A percentile compares a stretch with the other conserved stretches of the same genome.
Evolutionary conservation across 2,888 invertebrate species (phyloP).

Genomic region (Morpho achilles): DNA sequence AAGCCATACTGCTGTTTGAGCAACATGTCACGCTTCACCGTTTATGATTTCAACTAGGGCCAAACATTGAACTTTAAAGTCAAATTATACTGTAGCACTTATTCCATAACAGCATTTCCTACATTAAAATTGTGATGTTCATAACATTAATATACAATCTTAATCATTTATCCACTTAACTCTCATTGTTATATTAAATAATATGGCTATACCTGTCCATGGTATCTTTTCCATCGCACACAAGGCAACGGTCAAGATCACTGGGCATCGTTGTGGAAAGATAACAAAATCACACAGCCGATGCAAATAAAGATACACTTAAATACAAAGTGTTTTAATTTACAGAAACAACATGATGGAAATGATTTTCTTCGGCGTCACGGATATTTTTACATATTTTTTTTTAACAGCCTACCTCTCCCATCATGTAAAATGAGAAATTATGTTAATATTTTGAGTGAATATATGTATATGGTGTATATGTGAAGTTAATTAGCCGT

Average conservation of each 20-base stretch:
- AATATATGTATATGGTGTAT: too few species aligned
- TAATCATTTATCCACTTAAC: neutral
- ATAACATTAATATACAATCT: neutral
- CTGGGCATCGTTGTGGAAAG: conserved; percentile 13
- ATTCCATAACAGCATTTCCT: too few species aligned
- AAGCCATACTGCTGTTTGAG: too few species aligned
- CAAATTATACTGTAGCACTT: too few species aligned
- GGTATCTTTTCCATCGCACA: conserved; percentile 12
- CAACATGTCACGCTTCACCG: too few species aligned
- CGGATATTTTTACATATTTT: too few species aligned
- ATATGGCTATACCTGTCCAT: conserved; percentile 2
- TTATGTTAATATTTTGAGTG: too few species aligned
- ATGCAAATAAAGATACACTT: conserved; percentile 16
- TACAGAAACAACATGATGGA: conserved; percentile 2
- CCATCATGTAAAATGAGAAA: too few species aligned
- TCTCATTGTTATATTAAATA: conserved; percentile 5
- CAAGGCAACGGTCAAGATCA: conserved; percentile 13
- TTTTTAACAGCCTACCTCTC: too few species aligned
- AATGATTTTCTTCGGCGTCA: neutral
- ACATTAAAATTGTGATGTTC: neutral
- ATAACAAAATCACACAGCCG: conserved; percentile 12
- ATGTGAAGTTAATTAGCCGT: too few species aligned
- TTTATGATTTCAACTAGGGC: too few species aligned
- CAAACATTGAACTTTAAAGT: too few species aligned
- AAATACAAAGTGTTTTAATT: conserved; percentile 13